Evolutionary conservation across 2,113 vertebrate genomes (phyloP), one percentile per base, ranked within the genome.

Genomic region (Tapirus terrestris): DNA sequence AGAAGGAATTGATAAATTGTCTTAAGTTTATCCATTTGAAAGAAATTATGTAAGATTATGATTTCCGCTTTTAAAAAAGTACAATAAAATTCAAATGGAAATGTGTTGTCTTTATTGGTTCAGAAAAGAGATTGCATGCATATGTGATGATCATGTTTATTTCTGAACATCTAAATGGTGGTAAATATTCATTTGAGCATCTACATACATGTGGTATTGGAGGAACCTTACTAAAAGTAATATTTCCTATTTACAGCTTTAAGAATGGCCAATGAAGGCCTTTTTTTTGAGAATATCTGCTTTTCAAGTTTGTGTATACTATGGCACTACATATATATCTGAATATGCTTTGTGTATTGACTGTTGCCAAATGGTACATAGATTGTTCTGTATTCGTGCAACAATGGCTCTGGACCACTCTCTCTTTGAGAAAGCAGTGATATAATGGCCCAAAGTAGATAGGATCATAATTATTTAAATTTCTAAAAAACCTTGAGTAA

Each of bases 1-100:
- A 61, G 82, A 73, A 94, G 91, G 76, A n/a, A 45, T 51, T 84
- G 86, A 76, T 89, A 93, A 98, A 85, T 91, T 82, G 68, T 95
- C 72, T 48, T 88, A n/a, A 90, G 89, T 58, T 96, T 94, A n/a
- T 89, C 70, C 91, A 95, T 95, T 96, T 1, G 5, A 92, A 97
- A 45, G 95, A 96, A 61, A 93, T 91, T 48, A 43, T 95, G 70
- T 70, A 80, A 95, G 92, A 73, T 76, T 80, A 58, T 93, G 92
- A 88, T 77, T 96, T 91, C 72, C 17, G 43, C 51, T 94, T 93
- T n/a, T 31, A 60, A 63, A 76, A 45, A 86, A 63, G 11, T 56
- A 17, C 29, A 84, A 27, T 89, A 89, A 96, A 92, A 80, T 85
- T 45, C 45, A 90, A 67, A 58, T 51, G 8, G 39, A 72, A 89